Percentiles rank a stretch among this genome's conserved stretches.
Conservation (phyloP, 2,113 vertebrate species). For the Sakesphorus luctuosus region DNA sequence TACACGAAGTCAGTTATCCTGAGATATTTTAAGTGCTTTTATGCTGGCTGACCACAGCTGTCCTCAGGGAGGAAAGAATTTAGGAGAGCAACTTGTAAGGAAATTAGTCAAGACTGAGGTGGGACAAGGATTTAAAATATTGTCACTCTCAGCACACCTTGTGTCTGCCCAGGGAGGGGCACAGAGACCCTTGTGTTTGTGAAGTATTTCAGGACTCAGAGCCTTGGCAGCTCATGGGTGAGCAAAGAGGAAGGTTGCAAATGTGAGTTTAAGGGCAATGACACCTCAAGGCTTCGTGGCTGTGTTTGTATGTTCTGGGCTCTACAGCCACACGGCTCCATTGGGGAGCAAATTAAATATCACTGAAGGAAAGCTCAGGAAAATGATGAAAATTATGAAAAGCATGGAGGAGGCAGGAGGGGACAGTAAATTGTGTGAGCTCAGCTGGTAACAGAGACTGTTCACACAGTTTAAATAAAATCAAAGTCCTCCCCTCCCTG, state of each 20-base stretch:
- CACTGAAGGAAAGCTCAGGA: slow-evolving; percentile 1
- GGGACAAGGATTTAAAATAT: background rate
- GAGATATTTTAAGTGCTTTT: background rate
- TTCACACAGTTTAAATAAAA: background rate
- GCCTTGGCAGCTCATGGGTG: background rate
- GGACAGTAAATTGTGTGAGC: background rate
- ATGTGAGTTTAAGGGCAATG: background rate
- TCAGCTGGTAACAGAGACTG: background rate
- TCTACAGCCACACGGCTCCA: slow-evolving; percentile 17
- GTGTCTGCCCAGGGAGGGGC: background rate
- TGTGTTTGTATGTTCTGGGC: slow-evolving; percentile 40
- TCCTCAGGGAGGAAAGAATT: background rate
- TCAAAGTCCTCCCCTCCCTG: background rate
- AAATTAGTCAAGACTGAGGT: background rate
- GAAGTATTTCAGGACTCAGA: background rate
- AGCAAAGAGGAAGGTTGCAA: background rate
- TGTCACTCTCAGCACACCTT: background rate
- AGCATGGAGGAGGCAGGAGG: background rate
- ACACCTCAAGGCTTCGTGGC: background rate
- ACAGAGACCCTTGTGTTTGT: background rate
- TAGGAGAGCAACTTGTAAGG: background rate
- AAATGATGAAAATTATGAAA: background rate
- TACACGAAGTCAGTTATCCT: background rate
- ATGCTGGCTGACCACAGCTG: background rate
- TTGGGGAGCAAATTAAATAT: slow-evolving; percentile 26